A percentile compares a stretch with the other conserved stretches of the same genome.
phyloP scores from a whole-genome alignment of 2,797 vertebrate genomes.

The Botia kubotai region DNA sequence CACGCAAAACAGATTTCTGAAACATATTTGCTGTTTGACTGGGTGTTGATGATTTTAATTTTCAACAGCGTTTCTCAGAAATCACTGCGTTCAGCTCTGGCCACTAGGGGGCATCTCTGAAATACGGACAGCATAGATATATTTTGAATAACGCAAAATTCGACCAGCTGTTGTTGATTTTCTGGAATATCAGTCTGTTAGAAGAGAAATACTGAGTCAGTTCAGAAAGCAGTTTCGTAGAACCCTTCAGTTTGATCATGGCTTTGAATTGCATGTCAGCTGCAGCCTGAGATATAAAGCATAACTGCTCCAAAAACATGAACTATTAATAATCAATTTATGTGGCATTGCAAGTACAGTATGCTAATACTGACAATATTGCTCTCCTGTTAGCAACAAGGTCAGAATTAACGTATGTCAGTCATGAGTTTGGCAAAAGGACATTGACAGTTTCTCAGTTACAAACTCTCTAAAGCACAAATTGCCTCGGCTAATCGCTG shows the following conservation, averaged over 20 bases:
- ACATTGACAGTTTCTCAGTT: slow-evolving; percentile 55
- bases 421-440: slow-evolving; percentile 54
- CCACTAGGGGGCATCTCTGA: background rate
- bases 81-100: background rate
- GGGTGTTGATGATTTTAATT: too few relatives aligned
- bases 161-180: background rate
- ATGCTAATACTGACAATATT: slow-evolving; percentile 45
- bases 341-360: background rate
- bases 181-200: background rate
- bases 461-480: slow-evolving; percentile 50
- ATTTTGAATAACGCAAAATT: background rate
- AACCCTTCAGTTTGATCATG: slow-evolving; percentile 10
- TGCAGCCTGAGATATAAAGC: background rate
- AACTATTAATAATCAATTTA: slow-evolving; percentile 32
- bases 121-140: background rate
- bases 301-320: slow-evolving; percentile 9
- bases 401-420: slow-evolving; percentile 63
- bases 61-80: too few relatives aligned
- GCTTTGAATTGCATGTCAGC: slow-evolving; percentile 13
- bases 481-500: slow-evolving; percentile 57
- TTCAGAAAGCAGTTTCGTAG: background rate
- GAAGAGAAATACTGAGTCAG: slow-evolving; percentile 8
- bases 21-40: too few relatives aligned
- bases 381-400: slow-evolving; percentile 48
- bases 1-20: too few relatives aligned